phyloP scores from a whole-genome alignment of 1,140 invertebrate genomes.

The Dreissena rostriformis region DNA sequence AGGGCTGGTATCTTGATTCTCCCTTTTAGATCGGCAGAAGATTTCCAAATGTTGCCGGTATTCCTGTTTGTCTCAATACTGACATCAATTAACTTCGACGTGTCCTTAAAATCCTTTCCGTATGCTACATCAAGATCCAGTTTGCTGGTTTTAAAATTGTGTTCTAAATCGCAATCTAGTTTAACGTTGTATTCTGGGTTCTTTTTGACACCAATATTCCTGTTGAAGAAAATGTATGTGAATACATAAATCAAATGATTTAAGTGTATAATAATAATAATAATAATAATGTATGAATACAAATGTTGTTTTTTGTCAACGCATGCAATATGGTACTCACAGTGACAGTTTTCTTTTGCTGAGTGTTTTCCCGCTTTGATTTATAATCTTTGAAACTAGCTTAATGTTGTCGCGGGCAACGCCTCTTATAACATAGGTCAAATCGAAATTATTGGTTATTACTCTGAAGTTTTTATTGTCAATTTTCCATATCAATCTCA shows the following conservation, averaged over 20 bases:
- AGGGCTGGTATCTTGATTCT: slow-evolving; percentile 20
- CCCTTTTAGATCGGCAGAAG: slow-evolving; percentile 14
- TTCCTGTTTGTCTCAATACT: slow-evolving; percentile 39
- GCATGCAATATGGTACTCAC: slow-evolving; percentile 25
- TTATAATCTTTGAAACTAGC: slow-evolving; percentile 43
- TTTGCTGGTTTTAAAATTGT: slow-evolving; percentile 53
- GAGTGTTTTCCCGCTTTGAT: slow-evolving; percentile 28
- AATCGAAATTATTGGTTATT: slow-evolving; percentile 29
- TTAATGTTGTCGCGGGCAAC: slow-evolving; percentile 32
- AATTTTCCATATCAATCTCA: slow-evolving; percentile 15
- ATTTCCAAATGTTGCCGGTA: not conserved
- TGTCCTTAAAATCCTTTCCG: slow-evolving; percentile 59
- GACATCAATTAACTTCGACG: slow-evolving; percentile 31
- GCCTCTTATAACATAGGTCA: slow-evolving; percentile 36
- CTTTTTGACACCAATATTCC: slow-evolving; percentile 39
- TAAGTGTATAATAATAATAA: no score
- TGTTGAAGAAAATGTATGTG: not conserved
- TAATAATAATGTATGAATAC: not conserved
- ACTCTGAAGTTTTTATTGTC: slow-evolving; percentile 21
- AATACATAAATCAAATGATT: no score
- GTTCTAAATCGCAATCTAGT: slow-evolving; percentile 30
- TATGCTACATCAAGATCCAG: slow-evolving; percentile 37
- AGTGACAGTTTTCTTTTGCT: slow-evolving; percentile 18
- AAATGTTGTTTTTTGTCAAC: not conserved
- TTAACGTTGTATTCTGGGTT: slow-evolving; percentile 47